A percentile compares a stretch with the other conserved stretches of the same genome.
Conservation (phyloP, 2,113 vertebrate species). For the Stegastes partitus region DNA sequence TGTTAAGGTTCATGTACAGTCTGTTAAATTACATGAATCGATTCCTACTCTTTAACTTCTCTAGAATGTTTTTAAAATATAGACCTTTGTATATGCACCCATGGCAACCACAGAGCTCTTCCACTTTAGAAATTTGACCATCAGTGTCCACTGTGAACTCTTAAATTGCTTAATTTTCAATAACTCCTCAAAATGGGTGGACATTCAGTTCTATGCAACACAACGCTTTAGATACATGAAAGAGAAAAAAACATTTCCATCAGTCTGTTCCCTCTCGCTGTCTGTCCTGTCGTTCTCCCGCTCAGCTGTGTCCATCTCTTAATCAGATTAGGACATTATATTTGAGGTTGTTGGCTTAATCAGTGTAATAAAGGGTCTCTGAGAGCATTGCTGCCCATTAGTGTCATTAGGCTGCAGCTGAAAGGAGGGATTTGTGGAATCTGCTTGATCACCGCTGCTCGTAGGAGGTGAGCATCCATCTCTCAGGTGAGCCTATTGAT, state of each 20-base stretch:
- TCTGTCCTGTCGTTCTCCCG: conserved; percentile 32
- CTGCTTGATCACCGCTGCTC: conserved; percentile 57
- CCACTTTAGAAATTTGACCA: neutral
- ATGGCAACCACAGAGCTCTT: too few species aligned
- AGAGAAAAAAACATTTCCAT: conserved; percentile 31
- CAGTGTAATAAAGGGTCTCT: conserved; percentile 76
- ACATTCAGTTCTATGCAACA: conserved; percentile 19
- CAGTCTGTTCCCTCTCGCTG: conserved; percentile 13
- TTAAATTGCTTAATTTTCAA: conserved; percentile 22
- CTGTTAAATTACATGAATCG: too few species aligned
- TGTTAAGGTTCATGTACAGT: too few species aligned
- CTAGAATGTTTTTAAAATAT: too few species aligned
- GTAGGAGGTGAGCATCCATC: conserved; percentile 66
- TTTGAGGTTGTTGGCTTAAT: conserved; percentile 78
- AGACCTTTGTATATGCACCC: too few species aligned
- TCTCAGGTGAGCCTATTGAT: conserved; percentile 78
- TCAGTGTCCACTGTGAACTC: conserved; percentile 10
- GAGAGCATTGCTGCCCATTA: conserved; percentile 77
- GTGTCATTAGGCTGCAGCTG: conserved; percentile 75
- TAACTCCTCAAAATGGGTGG: conserved; percentile 11
- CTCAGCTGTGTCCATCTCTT: conserved; percentile 67
- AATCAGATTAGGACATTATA: conserved; percentile 80
- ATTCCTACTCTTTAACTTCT: too few species aligned
- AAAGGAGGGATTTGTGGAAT: conserved; percentile 65
- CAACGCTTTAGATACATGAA: conserved; percentile 23